Conservation (phyloP, 2,888 invertebrate species). For the Drosophila borborema region DNA sequence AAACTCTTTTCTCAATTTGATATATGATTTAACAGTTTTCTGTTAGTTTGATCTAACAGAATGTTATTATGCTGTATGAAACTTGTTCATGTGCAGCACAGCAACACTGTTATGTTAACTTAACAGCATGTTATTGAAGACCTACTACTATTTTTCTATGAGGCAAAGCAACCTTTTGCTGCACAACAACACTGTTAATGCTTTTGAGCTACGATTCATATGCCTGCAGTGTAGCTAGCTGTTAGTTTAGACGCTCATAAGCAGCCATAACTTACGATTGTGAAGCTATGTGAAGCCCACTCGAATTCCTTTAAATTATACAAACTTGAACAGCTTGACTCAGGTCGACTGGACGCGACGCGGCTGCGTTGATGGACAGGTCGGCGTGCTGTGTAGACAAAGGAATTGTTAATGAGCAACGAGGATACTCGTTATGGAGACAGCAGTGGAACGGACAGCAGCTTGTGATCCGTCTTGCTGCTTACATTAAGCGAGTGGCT, state of each 20-base stretch:
- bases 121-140: background rate
- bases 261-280: background rate
- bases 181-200: background rate
- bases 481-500: constrained; percentile 71
- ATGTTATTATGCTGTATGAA: background rate
- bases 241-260: background rate
- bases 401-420: constrained; percentile 72
- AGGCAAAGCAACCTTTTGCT: background rate
- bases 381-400: constrained; percentile 62
- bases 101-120: background rate
- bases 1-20: no score
- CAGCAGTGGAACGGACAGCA: constrained; percentile 5
- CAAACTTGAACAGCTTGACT: constrained; percentile 1
- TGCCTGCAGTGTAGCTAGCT: background rate
- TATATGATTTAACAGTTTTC: background rate
- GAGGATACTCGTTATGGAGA: constrained; percentile 32
- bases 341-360: background rate
- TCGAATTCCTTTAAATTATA: constrained; percentile 14
- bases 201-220: background rate
- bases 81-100: background rate
- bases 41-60: background rate
- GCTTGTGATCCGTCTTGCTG: constrained; percentile 71
- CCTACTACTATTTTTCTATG: background rate
- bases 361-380: constrained; percentile 58
- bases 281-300: background rate